A percentile compares a stretch with the other conserved stretches of the same genome.
Conservation (phyloP, 1,140 invertebrate species). For the Ptiloglossa arizonensis region DNA sequence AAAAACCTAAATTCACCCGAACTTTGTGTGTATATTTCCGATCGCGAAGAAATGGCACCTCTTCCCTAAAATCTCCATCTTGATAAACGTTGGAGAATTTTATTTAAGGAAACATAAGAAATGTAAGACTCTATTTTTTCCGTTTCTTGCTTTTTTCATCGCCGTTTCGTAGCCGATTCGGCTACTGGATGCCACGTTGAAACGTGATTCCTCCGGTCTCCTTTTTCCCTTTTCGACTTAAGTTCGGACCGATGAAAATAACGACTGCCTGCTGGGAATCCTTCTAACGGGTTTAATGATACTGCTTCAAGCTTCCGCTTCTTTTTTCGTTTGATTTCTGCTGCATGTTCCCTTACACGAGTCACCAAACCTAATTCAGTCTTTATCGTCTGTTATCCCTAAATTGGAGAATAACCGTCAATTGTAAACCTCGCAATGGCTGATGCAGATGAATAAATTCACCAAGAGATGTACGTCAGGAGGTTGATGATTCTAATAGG, state of each 20-base stretch:
- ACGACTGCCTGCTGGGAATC: slow-evolving; percentile 11
- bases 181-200: slow-evolving; percentile 4
- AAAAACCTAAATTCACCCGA: not conserved
- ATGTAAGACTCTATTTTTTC: not conserved
- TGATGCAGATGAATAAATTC: too few relatives aligned
- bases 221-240: not conserved
- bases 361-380: not conserved
- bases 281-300: slow-evolving; percentile 2
- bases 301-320: not conserved
- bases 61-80: not conserved
- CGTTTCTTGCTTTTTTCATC: slow-evolving; percentile 1
- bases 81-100: slow-evolving; percentile 1
- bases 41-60: not conserved
- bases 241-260: not conserved
- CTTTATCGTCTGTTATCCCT: not conserved
- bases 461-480: too few relatives aligned
- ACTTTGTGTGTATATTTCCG: not conserved
- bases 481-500: too few relatives aligned
- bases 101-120: slow-evolving; percentile 21
- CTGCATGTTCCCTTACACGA: not conserved
- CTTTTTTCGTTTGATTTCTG: not conserved
- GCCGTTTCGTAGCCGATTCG: not conserved
- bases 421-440: too few relatives aligned
- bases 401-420: not conserved
- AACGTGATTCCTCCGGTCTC: not conserved